These are phyloP conservation scores for Quiscalus mexicanus DNA, from an alignment of 2,113 vertebrate genomes.

Conservation along the genomic window DNA sequence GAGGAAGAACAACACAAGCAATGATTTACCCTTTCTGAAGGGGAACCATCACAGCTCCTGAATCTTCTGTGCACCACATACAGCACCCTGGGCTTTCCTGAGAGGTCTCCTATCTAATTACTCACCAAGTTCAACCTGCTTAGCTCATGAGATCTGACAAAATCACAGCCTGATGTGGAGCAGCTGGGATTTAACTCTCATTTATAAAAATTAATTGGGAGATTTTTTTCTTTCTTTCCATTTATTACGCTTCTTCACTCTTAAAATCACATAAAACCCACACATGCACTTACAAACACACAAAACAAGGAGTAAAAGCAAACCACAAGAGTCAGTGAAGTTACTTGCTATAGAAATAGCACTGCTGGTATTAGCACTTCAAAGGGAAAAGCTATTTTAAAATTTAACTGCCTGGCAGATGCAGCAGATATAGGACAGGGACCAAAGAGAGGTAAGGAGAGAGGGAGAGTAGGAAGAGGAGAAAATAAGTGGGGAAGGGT, in stretches of 20 bases:
- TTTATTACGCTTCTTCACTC: not conserved
- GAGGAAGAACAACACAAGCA: not conserved
- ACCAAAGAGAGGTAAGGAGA: not conserved
- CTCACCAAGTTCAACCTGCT: not conserved
- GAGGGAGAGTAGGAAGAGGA: not conserved
- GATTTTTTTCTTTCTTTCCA: not conserved
- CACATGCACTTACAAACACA: not conserved
- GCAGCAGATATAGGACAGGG: conserved; percentile 30
- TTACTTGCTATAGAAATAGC: conserved; percentile 44
- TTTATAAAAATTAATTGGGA: conserved; percentile 47
- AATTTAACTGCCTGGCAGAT: conserved; percentile 67
- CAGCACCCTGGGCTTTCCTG: not conserved
- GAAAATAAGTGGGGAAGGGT: not conserved
- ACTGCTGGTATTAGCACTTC: conserved; percentile 68
- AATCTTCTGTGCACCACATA: not conserved
- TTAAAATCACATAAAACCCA: not conserved
- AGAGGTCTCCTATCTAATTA: conserved; percentile 35
- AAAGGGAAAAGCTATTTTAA: conserved; percentile 67
- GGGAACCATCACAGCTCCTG: not conserved
- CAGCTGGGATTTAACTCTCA: conserved; percentile 53
- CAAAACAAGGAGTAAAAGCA: conserved; percentile 35
- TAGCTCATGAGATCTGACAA: conserved; percentile 24
- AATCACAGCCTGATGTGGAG: conserved; percentile 26
- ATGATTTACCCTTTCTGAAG: not conserved
- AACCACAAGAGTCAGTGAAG: conserved; percentile 16